Percentiles rank a stretch among this genome's conserved stretches.
Evolutionary conservation across 2,888 invertebrate genomes (phyloP).

Genomic region (Mesochorus sp.): DNA sequence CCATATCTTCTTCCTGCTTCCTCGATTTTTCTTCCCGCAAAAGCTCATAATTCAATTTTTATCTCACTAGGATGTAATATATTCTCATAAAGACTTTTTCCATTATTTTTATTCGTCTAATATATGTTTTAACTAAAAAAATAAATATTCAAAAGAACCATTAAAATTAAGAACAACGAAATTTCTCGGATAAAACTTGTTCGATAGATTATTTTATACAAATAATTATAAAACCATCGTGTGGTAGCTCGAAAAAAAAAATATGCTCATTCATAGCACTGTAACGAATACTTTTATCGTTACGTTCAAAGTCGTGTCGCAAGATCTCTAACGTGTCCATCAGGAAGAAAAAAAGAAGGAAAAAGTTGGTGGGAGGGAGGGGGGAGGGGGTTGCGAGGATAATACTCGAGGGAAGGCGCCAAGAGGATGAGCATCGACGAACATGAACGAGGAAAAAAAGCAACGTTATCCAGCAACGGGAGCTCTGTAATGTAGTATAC

Average conservation of each 20-base stretch:
- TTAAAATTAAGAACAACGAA: too few species aligned
- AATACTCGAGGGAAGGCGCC: conserved; percentile 49
- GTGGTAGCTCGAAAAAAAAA: too few species aligned
- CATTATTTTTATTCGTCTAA: too few species aligned
- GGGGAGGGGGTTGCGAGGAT: conserved; percentile 14
- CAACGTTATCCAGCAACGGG: conserved; percentile 26
- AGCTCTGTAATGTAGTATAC: conserved; percentile 18
- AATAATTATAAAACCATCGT: background rate
- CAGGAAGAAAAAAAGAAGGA: conserved; percentile 9
- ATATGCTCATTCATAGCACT: conserved; percentile 1
- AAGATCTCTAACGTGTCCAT: background rate
- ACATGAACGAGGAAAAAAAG: background rate
- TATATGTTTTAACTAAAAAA: background rate
- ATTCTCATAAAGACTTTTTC: too few species aligned
- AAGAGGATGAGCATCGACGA: conserved; percentile 42
- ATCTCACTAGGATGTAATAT: conserved; percentile 77
- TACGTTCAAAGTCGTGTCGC: conserved; percentile 34
- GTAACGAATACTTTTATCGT: conserved; percentile 43
- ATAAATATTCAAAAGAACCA: too few species aligned
- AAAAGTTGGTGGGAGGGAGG: background rate
- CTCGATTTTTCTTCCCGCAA: conserved; percentile 59
- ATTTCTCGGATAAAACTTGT: background rate
- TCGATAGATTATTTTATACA: conserved; percentile 36
- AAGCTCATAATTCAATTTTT: conserved; percentile 78
- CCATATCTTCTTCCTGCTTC: conserved; percentile 65